Conservation (phyloP, 2,113 vertebrate genomes). For the Charadrius vociferus region DNA sequence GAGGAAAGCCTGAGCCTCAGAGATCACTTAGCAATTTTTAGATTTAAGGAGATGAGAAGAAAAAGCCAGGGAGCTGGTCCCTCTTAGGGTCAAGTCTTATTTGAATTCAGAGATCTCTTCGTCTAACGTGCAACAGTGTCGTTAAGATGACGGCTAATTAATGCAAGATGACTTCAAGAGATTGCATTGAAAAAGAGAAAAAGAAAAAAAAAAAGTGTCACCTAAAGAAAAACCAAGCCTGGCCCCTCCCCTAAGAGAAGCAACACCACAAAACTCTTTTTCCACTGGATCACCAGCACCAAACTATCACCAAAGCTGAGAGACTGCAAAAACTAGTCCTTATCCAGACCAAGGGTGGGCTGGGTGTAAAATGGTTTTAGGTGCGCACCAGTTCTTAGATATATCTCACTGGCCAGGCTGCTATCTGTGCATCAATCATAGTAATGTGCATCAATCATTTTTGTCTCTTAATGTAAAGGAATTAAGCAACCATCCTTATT, state of each 20-base stretch:
- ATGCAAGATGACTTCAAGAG: conserved; percentile 70
- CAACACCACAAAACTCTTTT: neutral
- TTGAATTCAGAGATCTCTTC: conserved; percentile 73
- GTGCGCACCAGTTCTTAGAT: neutral
- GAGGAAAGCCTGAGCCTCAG: conserved; percentile 78
- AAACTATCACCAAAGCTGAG: neutral
- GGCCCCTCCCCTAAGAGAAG: neutral
- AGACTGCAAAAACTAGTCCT: neutral
- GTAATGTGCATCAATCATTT: conserved; percentile 10
- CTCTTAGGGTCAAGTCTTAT: conserved; percentile 74
- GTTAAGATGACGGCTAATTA: conserved; percentile 72
- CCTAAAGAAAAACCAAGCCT: conserved; percentile 2
- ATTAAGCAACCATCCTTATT: conserved; percentile 40
- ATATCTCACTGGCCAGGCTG: neutral
- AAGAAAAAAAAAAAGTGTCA: neutral
- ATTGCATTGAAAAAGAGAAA: conserved; percentile 49
- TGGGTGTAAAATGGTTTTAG: neutral
- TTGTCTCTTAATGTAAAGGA: neutral
- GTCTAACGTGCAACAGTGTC: conserved; percentile 67
- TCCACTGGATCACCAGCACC: neutral
- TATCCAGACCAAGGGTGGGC: neutral
- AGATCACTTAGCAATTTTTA: conserved; percentile 81
- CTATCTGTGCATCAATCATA: neutral
- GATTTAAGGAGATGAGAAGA: conserved; percentile 80
- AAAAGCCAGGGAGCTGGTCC: conserved; percentile 72